Evolutionary conservation across 2,888 invertebrate species (phyloP), one percentile per base, ranked within the genome.

Genomic region (Zhengitettix transpicula): DNA sequence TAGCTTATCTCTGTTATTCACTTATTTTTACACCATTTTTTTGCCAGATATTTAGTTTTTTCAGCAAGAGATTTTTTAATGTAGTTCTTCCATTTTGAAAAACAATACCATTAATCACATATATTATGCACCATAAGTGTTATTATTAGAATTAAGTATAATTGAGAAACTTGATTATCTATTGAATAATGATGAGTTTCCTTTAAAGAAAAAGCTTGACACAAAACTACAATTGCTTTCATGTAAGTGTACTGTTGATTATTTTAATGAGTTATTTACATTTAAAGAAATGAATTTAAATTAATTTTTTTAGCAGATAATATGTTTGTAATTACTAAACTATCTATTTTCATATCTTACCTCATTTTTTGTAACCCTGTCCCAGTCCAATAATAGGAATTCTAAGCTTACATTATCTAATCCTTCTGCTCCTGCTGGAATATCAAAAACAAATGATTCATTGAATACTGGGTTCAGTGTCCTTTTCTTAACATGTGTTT

Each of bases 381-480:
- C 97, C 94, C 96, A 97, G 75, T 98, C 97, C 55, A 97, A 81
- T 62, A 93, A 82, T 65, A 91, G 79, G 71, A 94, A 87, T 72
- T 94, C 92, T 58, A 95, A 81, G 62, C 89, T 85, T 65, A 94
- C 85, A 71, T 85, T 85, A 69, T 85, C 87, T 65, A 93, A 81
- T 14, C 85, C 83, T 66, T 87, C 89, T 52, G 82, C 81, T 58
- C 81, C 81, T 56, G 86, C 83, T 16, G 94, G 96, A 65, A 98
- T 90, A 69, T 98, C 97, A 73, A 98, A 98, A 59, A 95, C 91
- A 75, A 99, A 97, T 58, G 95, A 95, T 76, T 99, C 98, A 78
- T 99, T 99, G 80, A 96, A 99, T 60, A 99, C 96, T 0, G 98
- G 99, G 77, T 94, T 95, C 67, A 96, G 78, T 1, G 98, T 98